A percentile compares a stretch with the other conserved stretches of the same genome.
Evolutionary conservation across 2,888 invertebrate species (phyloP).

Genomic region (Drosophila mercatorum): DNA sequence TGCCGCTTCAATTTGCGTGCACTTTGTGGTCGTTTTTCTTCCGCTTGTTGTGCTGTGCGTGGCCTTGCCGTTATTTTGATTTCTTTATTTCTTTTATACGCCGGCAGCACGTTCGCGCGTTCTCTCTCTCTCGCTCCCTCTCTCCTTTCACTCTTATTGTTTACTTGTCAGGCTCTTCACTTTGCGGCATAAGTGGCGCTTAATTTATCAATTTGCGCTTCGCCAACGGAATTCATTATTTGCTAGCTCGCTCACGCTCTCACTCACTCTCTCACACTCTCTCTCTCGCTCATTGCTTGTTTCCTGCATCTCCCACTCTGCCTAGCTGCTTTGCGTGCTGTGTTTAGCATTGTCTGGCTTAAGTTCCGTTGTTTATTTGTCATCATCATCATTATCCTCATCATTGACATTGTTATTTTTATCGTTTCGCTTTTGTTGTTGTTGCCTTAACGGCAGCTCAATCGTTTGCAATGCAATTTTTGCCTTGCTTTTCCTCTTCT

Average conservation of each 20-base stretch:
- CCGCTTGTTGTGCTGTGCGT: constrained; percentile 54
- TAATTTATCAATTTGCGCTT: constrained; percentile 80
- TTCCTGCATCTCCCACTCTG: neutral
- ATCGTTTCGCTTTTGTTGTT: constrained; percentile 19
- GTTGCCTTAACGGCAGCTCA: constrained; percentile 40
- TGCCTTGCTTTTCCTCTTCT: neutral
- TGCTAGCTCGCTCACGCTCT: constrained; percentile 29
- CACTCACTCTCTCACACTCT: neutral
- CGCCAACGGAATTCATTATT: constrained; percentile 76
- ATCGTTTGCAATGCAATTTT: constrained; percentile 42
- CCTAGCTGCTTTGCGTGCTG: constrained; percentile 1
- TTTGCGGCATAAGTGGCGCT: constrained; percentile 73
- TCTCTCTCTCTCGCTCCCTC: neutral
- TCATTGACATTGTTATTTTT: constrained; percentile 43
- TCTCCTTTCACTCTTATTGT: constrained; percentile 4
- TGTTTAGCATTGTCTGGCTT: constrained; percentile 50
- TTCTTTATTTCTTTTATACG: constrained; percentile 50
- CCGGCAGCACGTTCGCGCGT: constrained; percentile 13
- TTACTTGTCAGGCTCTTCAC: constrained; percentile 19
- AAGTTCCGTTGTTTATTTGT: constrained; percentile 66
- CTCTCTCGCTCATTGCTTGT: constrained; percentile 6
- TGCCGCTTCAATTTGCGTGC: constrained; percentile 75
- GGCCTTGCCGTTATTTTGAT: constrained; percentile 71
- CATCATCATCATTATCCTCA: constrained; percentile 56
- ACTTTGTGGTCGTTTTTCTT: constrained; percentile 64